Conservation (phyloP, 1,140 invertebrate genomes). For the Rhopalosiphum maidis region DNA sequence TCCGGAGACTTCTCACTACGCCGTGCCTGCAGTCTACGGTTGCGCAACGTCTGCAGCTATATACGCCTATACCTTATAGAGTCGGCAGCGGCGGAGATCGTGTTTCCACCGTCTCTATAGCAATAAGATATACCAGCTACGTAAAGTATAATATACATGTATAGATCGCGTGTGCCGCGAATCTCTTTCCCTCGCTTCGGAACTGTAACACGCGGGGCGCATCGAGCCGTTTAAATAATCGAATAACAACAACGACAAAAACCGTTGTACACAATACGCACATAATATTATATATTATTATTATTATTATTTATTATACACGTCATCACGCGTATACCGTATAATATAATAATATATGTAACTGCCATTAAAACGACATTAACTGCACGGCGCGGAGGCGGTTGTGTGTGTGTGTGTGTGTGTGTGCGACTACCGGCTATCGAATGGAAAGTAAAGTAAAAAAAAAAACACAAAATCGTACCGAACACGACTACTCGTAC, state of each 20-base stretch:
- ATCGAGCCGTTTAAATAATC: slow-evolving; percentile 35
- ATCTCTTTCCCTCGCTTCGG: not conserved
- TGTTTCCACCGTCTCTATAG: slow-evolving; percentile 1
- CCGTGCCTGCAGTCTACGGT: not conserved
- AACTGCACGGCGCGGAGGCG: not conserved
- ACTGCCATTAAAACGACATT: not conserved
- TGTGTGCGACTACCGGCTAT: not conserved
- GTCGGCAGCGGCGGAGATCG: not conserved
- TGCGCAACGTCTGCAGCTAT: not conserved
- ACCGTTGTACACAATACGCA: not conserved
- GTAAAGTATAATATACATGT: not conserved
- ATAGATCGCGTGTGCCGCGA: not conserved
- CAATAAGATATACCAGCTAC: not conserved
- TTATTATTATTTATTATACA: not conserved
- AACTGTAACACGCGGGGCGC: slow-evolving; percentile 35
- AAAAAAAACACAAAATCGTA: not conserved
- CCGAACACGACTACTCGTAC: not conserved
- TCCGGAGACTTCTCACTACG: not conserved
- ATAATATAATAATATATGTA: not conserved
- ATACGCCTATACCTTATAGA: not conserved
- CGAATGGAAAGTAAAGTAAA: not conserved
- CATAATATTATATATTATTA: not conserved
- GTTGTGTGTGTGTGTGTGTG: not conserved
- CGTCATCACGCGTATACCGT: not conserved
- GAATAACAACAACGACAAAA: not conserved